Conservation (phyloP, 2,888 invertebrate species). For the Tenthredo amoena region DNA sequence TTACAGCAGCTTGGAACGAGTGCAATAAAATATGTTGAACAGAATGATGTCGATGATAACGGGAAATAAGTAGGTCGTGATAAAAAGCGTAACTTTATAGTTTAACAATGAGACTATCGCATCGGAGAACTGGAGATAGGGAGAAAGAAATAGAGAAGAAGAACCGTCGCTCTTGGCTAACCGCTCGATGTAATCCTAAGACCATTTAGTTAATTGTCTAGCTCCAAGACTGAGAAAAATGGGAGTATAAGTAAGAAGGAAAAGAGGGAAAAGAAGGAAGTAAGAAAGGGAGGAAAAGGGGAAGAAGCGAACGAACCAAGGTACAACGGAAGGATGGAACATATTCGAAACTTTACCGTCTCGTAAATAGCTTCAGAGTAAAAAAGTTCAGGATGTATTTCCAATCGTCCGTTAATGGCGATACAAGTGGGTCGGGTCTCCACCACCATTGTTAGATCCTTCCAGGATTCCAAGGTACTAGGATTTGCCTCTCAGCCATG, state of each 20-base stretch:
- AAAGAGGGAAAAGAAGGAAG: background rate
- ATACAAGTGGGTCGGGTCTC: slow-evolving; percentile 35
- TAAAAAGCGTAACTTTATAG: slow-evolving; percentile 10
- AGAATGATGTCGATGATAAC: background rate
- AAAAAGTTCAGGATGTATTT: slow-evolving; percentile 49
- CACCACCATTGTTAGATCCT: background rate
- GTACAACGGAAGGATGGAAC: slow-evolving; percentile 8
- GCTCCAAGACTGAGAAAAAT: background rate
- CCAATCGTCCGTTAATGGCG: slow-evolving; percentile 51
- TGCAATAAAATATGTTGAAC: background rate
- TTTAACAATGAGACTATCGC: background rate
- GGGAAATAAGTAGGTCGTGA: background rate
- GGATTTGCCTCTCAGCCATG: background rate
- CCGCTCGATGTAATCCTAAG: slow-evolving; percentile 39
- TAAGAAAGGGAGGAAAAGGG: background rate
- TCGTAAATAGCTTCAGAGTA: slow-evolving; percentile 9
- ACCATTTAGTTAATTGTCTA: slow-evolving; percentile 46
- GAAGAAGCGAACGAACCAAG: background rate
- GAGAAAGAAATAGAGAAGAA: background rate
- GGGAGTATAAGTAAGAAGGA: background rate
- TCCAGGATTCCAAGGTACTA: background rate
- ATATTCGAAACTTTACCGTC: slow-evolving; percentile 37
- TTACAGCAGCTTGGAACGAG: background rate
- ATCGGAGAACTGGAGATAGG: background rate
- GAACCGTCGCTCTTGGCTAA: slow-evolving; percentile 3